Conservation (phyloP, 2,113 vertebrate species). For the Myxocyprinus asiaticus region DNA sequence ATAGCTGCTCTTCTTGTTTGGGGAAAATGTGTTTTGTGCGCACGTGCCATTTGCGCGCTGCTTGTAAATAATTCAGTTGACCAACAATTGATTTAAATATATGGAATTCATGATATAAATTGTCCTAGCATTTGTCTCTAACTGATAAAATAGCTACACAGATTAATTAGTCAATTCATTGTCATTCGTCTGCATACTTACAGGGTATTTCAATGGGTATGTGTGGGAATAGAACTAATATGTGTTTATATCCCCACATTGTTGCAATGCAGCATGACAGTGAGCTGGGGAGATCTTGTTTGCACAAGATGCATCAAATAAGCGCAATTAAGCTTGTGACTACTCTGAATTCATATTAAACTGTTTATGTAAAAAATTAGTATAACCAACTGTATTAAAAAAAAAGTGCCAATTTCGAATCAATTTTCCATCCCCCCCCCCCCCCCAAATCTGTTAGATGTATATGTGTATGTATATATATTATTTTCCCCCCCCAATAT, state of each 20-base stretch:
- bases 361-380: too few species aligned
- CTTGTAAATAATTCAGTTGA: slow-evolving; percentile 20
- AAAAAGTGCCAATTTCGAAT: too few species aligned
- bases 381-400: too few species aligned
- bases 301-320: not conserved
- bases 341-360: too few species aligned
- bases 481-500: too few species aligned
- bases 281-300: not conserved
- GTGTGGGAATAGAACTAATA: not conserved
- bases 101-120: too few species aligned
- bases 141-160: too few species aligned
- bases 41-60: slow-evolving; percentile 18
- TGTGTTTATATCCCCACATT: not conserved
- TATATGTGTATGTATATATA: too few species aligned
- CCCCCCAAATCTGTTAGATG: too few species aligned
- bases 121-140: too few species aligned
- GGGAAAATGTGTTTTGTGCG: not conserved
- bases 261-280: slow-evolving; percentile 28
- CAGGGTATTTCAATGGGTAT: not conserved
- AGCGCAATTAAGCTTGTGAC: too few species aligned
- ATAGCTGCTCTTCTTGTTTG: not conserved
- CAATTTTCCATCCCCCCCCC: too few species aligned
- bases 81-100: not conserved
- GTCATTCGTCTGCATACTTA: not conserved
- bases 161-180: not conserved